phyloP scores from a whole-genome alignment of 2,797 vertebrate species.

The Mormyrops attenuatus region DNA sequence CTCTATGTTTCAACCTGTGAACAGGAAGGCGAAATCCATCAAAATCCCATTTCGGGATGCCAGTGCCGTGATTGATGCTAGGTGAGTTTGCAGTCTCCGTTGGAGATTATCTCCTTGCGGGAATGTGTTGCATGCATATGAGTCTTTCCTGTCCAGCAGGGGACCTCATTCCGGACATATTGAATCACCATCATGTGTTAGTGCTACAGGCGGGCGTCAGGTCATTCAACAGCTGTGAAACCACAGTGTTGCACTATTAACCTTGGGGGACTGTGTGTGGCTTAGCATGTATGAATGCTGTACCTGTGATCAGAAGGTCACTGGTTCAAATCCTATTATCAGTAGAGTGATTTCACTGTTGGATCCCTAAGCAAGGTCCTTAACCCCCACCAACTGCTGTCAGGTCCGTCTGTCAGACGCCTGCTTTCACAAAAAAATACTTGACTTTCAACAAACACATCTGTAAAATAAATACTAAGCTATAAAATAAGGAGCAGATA shows the following conservation, averaged over 20 bases:
- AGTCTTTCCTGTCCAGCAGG: neutral
- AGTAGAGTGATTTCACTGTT: neutral
- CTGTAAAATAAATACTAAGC: neutral
- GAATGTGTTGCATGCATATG: constrained; percentile 30
- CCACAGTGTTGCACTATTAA: neutral
- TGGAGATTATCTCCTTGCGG: constrained; percentile 12
- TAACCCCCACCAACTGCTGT: neutral
- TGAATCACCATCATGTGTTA: constrained; percentile 32
- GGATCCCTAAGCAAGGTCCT: neutral
- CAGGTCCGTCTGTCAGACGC: too few relatives aligned
- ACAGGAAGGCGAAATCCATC: constrained; percentile 27
- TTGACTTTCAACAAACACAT: neutral
- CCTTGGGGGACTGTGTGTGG: neutral
- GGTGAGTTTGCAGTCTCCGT: constrained; percentile 19
- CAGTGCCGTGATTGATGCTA: constrained; percentile 33
- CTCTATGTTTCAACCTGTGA: neutral
- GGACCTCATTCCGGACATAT: constrained; percentile 13
- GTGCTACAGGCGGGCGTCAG: too few relatives aligned
- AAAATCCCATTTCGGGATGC: constrained; percentile 21
- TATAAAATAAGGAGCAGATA: neutral
- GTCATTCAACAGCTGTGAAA: neutral
- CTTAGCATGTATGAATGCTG: neutral
- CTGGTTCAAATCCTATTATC: neutral
- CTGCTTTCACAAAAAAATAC: neutral
- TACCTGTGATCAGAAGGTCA: neutral